Evolutionary conservation across 2,888 invertebrate genomes (phyloP), one percentile per base, ranked within the genome.

Genomic region (Laspeyria flexula): DNA sequence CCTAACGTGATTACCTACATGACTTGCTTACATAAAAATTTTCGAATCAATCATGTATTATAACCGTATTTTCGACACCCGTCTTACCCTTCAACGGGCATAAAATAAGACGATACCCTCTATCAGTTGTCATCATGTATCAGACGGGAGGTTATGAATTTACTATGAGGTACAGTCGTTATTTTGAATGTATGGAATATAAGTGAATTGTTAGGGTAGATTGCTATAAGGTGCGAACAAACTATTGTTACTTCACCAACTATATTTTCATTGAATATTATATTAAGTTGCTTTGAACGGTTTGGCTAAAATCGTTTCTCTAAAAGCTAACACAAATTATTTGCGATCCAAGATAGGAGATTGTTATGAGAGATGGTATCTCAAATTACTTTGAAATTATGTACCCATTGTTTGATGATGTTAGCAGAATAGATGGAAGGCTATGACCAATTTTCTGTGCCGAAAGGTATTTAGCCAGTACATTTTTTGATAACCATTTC

Each of bases 91-190:
- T 63, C 57, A 61, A 16, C 46, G 30, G 45, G 42, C 51, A 50
- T 65, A 65, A 65, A 60, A 33, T 60, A 43, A 45, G 7, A 47
- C 47, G 50, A 57, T 42, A 65, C 53, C 66, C 43, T 65, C 46
- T 57, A 57, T 61, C 66, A 54, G 39, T 4, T 5, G 13, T 66
- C 61, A 65, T 63, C 66, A 63, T 63, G n/a, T 54, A 50, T 57
- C 48, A 43, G 51, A 33, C 39, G 45, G 52, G 34, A n/a, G 42
- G 50, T 56, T 61, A 57, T 65, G 66, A 65, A 63, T 56, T 56
- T 50, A 43, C 33, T 48, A 65, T 60, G 43, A 63, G 52, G 31
- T 40, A 38, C 27, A 29, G 46, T 47, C 23, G 18, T 31, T 60
- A 56, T 44, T 50, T 7, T 47, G 47, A 63, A 63, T 52, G 45